Conservation (phyloP, 2,113 vertebrate genomes). For the Onychorhynchus coronatus region DNA sequence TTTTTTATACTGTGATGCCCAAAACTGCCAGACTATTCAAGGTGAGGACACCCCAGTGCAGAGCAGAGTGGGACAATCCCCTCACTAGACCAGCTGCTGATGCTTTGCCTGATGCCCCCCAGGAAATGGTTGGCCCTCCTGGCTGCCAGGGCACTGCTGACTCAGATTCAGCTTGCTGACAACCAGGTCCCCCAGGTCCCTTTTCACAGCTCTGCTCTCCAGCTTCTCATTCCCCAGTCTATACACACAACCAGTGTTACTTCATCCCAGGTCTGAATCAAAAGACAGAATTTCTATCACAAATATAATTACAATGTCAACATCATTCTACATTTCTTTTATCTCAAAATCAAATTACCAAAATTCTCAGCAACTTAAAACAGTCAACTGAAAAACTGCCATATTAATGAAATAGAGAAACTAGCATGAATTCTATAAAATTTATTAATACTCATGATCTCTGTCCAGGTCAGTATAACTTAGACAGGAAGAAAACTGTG, state of each 20-base stretch:
- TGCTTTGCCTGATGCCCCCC: background rate
- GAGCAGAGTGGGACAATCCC: background rate
- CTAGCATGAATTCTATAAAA: background rate
- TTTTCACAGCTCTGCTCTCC: fast-evolving
- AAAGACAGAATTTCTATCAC: background rate
- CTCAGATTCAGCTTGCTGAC: fast-evolving
- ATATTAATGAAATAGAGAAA: background rate
- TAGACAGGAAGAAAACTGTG: background rate
- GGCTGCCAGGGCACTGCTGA: background rate
- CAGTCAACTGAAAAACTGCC: background rate
- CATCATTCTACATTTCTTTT: background rate
- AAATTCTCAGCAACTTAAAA: background rate
- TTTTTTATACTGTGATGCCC: background rate
- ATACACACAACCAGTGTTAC: too few species aligned
- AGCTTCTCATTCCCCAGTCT: background rate
- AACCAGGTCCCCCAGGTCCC: background rate
- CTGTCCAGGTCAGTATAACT: background rate
- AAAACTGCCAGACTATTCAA: background rate
- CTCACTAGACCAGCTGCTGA: fast-evolving
- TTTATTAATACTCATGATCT: background rate
- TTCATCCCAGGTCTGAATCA: background rate
- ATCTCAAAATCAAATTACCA: background rate
- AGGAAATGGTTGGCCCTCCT: background rate
- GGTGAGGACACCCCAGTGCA: fast-evolving
- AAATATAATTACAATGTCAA: background rate